Conservation (phyloP, 2,113 vertebrate genomes). For the Ictalurus furcatus region DNA sequence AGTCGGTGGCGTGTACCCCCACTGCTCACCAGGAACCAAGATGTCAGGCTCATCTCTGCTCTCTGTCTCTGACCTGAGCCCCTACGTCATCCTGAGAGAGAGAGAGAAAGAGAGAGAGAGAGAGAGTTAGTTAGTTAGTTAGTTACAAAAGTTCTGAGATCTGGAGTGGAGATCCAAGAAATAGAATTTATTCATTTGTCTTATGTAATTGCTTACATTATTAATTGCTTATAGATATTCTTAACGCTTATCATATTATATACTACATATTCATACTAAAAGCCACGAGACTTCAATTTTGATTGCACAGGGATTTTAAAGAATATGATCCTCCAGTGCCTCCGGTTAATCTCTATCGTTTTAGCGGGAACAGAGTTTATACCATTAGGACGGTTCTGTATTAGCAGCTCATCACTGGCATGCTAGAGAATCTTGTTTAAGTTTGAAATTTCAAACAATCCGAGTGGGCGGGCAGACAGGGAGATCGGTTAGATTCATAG, state of each 20-base stretch:
- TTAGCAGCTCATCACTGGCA: neutral
- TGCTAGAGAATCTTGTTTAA: slow-evolving; percentile 14
- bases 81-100: slow-evolving; percentile 83
- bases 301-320: too few relatives aligned
- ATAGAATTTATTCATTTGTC: neutral
- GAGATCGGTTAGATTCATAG: slow-evolving; percentile 49
- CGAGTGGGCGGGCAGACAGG: slow-evolving; percentile 18
- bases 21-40: slow-evolving; percentile 99
- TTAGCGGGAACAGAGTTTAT: neutral
- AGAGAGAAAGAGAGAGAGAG: neutral
- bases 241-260: too few relatives aligned
- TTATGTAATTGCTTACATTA: neutral
- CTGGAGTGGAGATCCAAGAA: neutral
- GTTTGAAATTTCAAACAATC: slow-evolving; percentile 44
- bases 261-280: too few relatives aligned
- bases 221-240: too few relatives aligned
- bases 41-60: slow-evolving; percentile 95
- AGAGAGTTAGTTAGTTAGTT: neutral
- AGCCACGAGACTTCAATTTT: too few relatives aligned
- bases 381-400: neutral
- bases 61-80: slow-evolving; percentile 61
- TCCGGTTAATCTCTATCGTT: neutral
- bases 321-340: neutral
- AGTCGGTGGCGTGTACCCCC: slow-evolving; percentile 95
- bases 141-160: neutral